phyloP scores from a whole-genome alignment of 2,888 invertebrate genomes.

The Coenonympha arcania region DNA sequence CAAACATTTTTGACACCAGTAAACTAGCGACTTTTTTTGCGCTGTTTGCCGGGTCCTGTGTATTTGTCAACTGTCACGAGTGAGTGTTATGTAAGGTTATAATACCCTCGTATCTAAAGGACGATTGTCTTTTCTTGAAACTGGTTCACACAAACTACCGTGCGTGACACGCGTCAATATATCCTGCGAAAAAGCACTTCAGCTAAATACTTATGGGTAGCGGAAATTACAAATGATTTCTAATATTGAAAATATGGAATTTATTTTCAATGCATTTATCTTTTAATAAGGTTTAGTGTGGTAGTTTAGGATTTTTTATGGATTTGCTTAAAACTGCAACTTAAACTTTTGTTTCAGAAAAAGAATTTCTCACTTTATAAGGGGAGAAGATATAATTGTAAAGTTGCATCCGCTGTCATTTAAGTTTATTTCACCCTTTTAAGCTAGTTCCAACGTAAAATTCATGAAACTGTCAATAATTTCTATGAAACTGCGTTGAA shows the following conservation, averaged over 20 bases:
- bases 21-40: too few species aligned
- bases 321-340: too few species aligned
- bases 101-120: not conserved
- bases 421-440: not conserved
- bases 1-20: too few species aligned
- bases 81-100: constrained; percentile 7
- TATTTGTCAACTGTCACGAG: not conserved
- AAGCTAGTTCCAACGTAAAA: constrained; percentile 6
- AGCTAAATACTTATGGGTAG: not conserved
- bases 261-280: not conserved
- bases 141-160: not conserved
- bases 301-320: not conserved
- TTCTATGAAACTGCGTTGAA: constrained; percentile 16
- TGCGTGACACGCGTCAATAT: not conserved
- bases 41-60: too few species aligned
- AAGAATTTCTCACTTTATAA: too few species aligned
- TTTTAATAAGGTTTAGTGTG: not conserved
- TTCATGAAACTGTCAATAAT: constrained; percentile 19
- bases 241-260: not conserved
- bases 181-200: not conserved
- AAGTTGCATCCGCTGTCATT: too few species aligned
- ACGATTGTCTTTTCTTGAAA: not conserved
- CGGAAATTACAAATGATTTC: not conserved
- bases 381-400: too few species aligned
- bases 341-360: too few species aligned